A percentile compares a stretch with the other conserved stretches of the same genome.
Conservation (phyloP, 2,888 invertebrate species). For the Caradrina clavipalpis region DNA sequence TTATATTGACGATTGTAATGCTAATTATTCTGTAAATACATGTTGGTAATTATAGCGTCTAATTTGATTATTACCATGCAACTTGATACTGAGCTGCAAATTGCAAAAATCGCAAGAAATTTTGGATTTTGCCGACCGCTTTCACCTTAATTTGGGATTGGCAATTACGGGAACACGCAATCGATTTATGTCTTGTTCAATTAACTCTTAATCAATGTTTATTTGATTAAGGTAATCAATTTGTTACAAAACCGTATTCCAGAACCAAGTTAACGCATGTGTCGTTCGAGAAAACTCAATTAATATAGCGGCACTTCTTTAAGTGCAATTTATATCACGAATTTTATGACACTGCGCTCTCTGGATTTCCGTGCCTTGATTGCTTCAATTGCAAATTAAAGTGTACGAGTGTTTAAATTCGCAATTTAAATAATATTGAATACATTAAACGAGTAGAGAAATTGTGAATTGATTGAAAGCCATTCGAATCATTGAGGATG, state of each 20-base stretch:
- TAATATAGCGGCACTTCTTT: constrained; percentile 73
- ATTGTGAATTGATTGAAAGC: constrained; percentile 75
- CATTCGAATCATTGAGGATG: constrained; percentile 77
- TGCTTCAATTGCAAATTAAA: constrained; percentile 62
- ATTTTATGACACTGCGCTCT: constrained; percentile 67
- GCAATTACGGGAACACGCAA: constrained; percentile 14
- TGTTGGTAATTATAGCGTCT: too few relatives aligned
- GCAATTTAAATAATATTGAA: constrained; percentile 71
- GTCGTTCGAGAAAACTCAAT: constrained; percentile 77
- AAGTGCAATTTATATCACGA: constrained; percentile 73
- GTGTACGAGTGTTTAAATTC: constrained; percentile 61
- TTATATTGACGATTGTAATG: too few relatives aligned
- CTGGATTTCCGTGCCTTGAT: constrained; percentile 72
- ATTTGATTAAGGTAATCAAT: constrained; percentile 53
- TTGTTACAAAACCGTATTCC: constrained; percentile 52
- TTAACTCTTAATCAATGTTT: constrained; percentile 54
- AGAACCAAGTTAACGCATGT: constrained; percentile 46
- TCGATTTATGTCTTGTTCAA: constrained; percentile 15
- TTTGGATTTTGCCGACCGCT: too few relatives aligned
- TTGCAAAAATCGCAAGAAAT: too few relatives aligned
- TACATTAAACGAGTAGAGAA: constrained; percentile 73
- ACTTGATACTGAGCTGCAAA: too few relatives aligned
- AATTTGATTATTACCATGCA: too few relatives aligned
- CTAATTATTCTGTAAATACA: too few relatives aligned
- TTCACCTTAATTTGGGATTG: not conserved